These are phyloP conservation scores for Ptilorrhoa leucosticta DNA, from an alignment of 2,113 vertebrate species.

Conservation along the genomic window DNA sequence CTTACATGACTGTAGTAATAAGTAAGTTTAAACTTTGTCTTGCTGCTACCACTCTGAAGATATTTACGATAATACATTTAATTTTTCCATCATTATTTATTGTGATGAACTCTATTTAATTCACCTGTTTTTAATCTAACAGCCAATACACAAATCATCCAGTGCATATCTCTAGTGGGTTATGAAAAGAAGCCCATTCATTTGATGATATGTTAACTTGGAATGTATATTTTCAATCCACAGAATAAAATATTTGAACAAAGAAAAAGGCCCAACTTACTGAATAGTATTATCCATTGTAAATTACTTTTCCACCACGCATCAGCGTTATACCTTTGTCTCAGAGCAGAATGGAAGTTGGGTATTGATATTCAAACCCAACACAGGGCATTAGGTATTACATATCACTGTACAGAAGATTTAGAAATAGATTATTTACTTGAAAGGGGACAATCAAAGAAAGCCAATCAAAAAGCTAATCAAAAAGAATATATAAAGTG, in stretches of 20 bases:
- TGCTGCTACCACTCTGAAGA: neutral
- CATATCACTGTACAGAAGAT: neutral
- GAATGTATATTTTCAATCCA: slow-evolving; percentile 2
- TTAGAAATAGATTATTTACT: slow-evolving; percentile 49
- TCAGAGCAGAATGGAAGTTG: neutral
- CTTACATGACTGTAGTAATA: neutral
- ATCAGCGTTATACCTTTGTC: neutral
- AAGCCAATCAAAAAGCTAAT: slow-evolving; percentile 58
- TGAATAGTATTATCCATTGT: slow-evolving; percentile 11
- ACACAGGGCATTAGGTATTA: neutral
- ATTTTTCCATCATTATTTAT: neutral
- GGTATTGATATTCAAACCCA: slow-evolving; percentile 47
- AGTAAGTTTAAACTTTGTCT: neutral
- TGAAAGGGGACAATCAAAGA: slow-evolving; percentile 50
- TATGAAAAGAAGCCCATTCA: neutral
- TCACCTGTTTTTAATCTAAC: neutral
- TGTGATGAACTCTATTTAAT: neutral
- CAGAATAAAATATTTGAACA: slow-evolving; percentile 11
- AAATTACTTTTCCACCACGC: slow-evolving; percentile 34
- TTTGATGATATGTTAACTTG: neutral
- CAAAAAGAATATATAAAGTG: slow-evolving; percentile 43
- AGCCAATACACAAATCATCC: neutral
- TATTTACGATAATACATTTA: neutral
- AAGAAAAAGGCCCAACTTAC: neutral
- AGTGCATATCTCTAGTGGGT: neutral